Percentiles rank a stretch among this genome's conserved stretches.
Evolutionary conservation across 2,888 invertebrate genomes (phyloP).

Genomic region (Dugesia japonica): DNA sequence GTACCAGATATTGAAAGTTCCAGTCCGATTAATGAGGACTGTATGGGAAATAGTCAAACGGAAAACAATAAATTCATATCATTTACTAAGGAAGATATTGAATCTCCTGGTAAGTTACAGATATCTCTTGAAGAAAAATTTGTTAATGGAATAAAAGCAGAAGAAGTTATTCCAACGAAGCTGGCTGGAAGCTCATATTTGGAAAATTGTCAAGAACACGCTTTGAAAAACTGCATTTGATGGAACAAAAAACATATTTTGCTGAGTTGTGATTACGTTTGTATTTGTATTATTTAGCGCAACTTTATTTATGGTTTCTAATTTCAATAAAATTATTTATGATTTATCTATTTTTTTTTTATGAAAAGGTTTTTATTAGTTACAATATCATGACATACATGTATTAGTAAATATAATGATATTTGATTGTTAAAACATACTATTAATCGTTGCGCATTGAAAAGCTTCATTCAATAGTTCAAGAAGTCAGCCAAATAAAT

Average conservation of each 20-base stretch:
- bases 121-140: background rate
- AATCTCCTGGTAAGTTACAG: background rate
- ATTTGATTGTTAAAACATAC: too few relatives aligned
- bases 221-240: conserved; percentile 12
- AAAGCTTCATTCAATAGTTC: too few relatives aligned
- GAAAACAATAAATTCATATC: conserved; percentile 2
- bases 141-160: background rate
- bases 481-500: too few relatives aligned
- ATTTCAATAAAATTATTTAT: conserved; percentile 10
- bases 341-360: too few relatives aligned
- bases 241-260: background rate
- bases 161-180: background rate
- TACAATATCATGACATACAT: too few relatives aligned
- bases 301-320: conserved; percentile 8
- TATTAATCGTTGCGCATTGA: too few relatives aligned
- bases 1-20: background rate
- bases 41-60: background rate
- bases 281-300: conserved; percentile 5
- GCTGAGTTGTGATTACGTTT: conserved; percentile 1
- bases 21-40: background rate
- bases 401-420: too few relatives aligned
- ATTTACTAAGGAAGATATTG: background rate
- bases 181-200: background rate
- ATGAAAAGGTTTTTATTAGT: too few relatives aligned
- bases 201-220: background rate